phyloP scores from a whole-genome alignment of 2,113 vertebrate species.

The Silurus asotus region DNA sequence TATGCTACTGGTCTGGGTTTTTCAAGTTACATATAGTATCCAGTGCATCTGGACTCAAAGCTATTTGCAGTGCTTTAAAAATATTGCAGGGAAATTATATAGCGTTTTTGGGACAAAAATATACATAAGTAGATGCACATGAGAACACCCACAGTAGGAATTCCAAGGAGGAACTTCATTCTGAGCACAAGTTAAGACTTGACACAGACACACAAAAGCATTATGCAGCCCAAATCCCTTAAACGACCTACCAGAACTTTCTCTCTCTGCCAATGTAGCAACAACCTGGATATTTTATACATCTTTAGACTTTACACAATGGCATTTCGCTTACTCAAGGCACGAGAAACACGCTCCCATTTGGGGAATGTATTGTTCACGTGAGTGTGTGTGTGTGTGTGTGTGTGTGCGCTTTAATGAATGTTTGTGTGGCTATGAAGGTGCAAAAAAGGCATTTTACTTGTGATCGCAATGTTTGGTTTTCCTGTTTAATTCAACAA shows the following conservation, averaged over 20 bases:
- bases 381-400: background rate
- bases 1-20: background rate
- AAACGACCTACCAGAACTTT: background rate
- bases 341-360: background rate
- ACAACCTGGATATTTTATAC: background rate
- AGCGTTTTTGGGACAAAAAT: background rate
- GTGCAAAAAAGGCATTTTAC: background rate
- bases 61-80: background rate
- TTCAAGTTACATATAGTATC: background rate
- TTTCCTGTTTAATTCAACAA: background rate
- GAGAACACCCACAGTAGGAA: background rate
- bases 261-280: background rate
- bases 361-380: background rate
- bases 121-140: background rate
- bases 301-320: background rate
- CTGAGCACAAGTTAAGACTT: constrained; percentile 20
- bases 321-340: background rate
- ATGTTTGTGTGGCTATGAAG: background rate
- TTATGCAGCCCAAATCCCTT: background rate
- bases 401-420: background rate
- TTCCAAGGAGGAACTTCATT: constrained; percentile 24
- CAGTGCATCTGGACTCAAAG: background rate
- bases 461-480: background rate
- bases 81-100: background rate
- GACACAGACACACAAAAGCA: background rate